These are phyloP conservation scores for Ephestia elutella DNA, from an alignment of 1,140 invertebrate species.

Conservation along the genomic window DNA sequence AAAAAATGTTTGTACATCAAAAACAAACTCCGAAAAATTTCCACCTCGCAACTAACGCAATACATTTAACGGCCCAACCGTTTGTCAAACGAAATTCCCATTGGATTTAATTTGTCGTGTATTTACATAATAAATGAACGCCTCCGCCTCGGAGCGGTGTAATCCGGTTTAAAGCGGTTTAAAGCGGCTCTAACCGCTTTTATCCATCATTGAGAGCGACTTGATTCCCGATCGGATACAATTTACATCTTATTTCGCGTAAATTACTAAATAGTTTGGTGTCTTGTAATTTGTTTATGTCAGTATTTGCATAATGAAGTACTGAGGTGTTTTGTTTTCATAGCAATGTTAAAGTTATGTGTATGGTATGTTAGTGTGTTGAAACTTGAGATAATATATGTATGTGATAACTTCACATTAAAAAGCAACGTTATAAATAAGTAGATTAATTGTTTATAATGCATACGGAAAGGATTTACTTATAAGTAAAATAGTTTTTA, in stretches of 20 bases:
- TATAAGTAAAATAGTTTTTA: no score
- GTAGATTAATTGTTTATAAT: no score
- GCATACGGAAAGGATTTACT: no score
- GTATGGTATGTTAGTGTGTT: no score
- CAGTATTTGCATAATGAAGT: constrained; percentile 17
- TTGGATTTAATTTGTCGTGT: constrained; percentile 71
- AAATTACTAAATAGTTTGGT: constrained; percentile 56
- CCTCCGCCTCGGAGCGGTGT: constrained; percentile 60
- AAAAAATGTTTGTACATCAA: neutral
- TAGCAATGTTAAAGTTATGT: neutral
- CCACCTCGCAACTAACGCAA: constrained; percentile 25
- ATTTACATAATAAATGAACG: constrained; percentile 73
- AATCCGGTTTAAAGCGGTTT: constrained; percentile 65
- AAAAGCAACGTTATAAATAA: no score
- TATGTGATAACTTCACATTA: no score
- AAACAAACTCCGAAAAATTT: constrained; percentile 6
- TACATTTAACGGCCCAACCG: constrained; percentile 45
- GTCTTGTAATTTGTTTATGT: constrained; percentile 25
- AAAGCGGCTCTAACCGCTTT: constrained; percentile 61
- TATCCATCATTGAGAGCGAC: constrained; percentile 66
- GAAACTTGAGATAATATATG: no score
- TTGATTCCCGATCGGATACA: constrained; percentile 68
- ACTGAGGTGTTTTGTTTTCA: neutral
- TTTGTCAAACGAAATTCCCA: constrained; percentile 69
- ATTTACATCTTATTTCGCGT: constrained; percentile 63